A percentile compares a stretch with the other conserved stretches of the same genome.
Conservation (phyloP, 2,888 invertebrate genomes). For the Drosophila mulleri region DNA sequence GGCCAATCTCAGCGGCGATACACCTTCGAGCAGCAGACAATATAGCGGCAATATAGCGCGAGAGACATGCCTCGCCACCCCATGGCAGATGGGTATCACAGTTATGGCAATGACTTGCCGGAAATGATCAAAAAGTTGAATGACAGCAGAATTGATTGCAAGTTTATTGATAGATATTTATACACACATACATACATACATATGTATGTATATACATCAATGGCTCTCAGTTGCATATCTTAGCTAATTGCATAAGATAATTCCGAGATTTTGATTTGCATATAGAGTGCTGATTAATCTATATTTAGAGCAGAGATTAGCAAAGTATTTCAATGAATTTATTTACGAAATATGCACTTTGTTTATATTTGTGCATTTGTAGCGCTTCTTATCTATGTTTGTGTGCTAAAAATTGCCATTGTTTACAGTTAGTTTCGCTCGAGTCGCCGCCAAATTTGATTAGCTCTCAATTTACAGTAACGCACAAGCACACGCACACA, state of each 20-base stretch:
- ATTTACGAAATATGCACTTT: conserved; percentile 12
- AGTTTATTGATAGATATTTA: conserved; percentile 1
- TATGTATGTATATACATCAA: neutral
- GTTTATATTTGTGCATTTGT: conserved; percentile 9
- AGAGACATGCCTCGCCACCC: conserved; percentile 22
- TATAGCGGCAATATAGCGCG: conserved; percentile 44
- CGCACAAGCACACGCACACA: neutral
- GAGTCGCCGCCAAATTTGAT: conserved; percentile 6
- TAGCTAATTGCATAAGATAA: conserved; percentile 20
- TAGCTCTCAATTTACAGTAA: conserved; percentile 6
- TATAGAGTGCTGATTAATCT: conserved; percentile 2
- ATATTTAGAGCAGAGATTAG: conserved; percentile 14
- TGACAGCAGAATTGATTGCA: conserved; percentile 21
- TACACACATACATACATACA: neutral
- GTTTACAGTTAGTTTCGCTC: conserved; percentile 13
- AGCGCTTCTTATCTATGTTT: conserved; percentile 6
- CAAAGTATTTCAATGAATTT: neutral
- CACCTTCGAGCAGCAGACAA: conserved; percentile 56
- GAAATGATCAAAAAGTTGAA: conserved; percentile 38
- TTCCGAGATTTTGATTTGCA: neutral
- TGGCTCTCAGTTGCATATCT: conserved; percentile 10
- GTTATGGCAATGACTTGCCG: conserved; percentile 32
- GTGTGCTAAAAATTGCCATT: conserved; percentile 2
- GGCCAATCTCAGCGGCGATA: conserved; percentile 37
- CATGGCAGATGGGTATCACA: conserved; percentile 12